Base-by-base conservation (phyloP, 1,140 invertebrate species). In the Caenorhabditis inopinata region DNA sequence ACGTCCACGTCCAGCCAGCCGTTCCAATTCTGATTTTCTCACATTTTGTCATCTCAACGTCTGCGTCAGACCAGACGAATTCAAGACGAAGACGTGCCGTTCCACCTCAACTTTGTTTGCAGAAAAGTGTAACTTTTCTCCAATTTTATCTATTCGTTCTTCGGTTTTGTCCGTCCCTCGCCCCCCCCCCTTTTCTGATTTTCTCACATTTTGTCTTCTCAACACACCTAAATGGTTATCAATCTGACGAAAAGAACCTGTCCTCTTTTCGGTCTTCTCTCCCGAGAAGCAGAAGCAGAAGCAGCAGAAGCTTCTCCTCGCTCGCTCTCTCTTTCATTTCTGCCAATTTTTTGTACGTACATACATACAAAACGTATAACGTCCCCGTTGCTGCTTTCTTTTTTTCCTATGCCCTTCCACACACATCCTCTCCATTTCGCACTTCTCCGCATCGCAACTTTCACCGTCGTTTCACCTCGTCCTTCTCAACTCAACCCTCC, bases 401-500 rank as follows among this genome's bases (percentile, higher is more conserved):
- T n/a, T n/a, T n/a, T n/a, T n/a, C n/a, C n/a, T 68, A 68, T 68
- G 58, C 38, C 58, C 32, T 68, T 68, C 58, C 38, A 68, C 35
- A 68, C 38, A 14, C n/a, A 11, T 68, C 25, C 27, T 58, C 51
- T 58, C 51, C 38, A 42, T 14, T 42, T 14, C 38, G 38, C 38
- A 7, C 48, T 48, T 48, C 46, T 48, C 49, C 21, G 21, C 49
- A 42, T 42, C 14, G 32, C 11, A 12, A 38, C 58, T 68, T 68
- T 68, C 58, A 68, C 58, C 58, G 35, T 68, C 58, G n/a, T 68
- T 68, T 68, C 58, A 68, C 58, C 29, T 68, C 32, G n/a, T n/a
- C n/a, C n/a, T n/a, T n/a, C n/a, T n/a, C n/a, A n/a, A n/a, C 38
- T 42, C 38, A 42, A 42, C 38, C 38, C 38, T 42, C 38, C 14